Evolutionary conservation across 2,797 vertebrate species (phyloP).

Genomic region (Typhlichthys eigenmanni): DNA sequence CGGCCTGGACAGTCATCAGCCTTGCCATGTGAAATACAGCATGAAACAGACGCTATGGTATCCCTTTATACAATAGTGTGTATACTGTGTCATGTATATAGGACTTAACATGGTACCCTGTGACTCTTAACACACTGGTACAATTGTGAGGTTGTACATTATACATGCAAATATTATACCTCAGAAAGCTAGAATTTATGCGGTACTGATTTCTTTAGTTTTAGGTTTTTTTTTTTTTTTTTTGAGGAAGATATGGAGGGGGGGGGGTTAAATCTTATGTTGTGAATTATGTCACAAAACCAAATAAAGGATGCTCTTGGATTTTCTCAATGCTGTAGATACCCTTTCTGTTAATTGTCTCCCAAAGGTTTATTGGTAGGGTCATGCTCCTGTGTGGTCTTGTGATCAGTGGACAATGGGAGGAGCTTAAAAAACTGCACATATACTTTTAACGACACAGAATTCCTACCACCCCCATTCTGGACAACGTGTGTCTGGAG

Average conservation of each 20-base stretch:
- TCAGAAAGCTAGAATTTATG: too few species aligned
- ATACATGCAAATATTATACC: too few species aligned
- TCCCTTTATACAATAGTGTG: too few species aligned
- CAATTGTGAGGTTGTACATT: slow-evolving; percentile 19
- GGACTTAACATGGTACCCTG: background rate
- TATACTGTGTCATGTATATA: background rate
- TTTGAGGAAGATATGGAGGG: too few species aligned
- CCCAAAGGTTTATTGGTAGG: slow-evolving; percentile 28
- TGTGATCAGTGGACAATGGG: slow-evolving; percentile 71
- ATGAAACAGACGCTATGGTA: background rate
- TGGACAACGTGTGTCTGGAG: slow-evolving; percentile 65
- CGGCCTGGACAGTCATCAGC: slow-evolving; percentile 26
- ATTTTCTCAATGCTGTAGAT: too few species aligned
- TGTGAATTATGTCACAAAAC: too few species aligned
- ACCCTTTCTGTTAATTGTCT: too few species aligned
- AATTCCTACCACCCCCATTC: slow-evolving; percentile 12
- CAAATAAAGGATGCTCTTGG: too few species aligned
- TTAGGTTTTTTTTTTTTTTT: too few species aligned
- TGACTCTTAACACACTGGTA: slow-evolving; percentile 2
- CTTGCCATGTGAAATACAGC: slow-evolving; percentile 32
- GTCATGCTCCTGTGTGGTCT: slow-evolving; percentile 42
- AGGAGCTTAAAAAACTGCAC: slow-evolving; percentile 58
- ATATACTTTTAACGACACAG: slow-evolving; percentile 47
- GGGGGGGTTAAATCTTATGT: too few species aligned
- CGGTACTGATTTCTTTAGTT: too few species aligned